phyloP scores from a whole-genome alignment of 1,140 invertebrate species.

The Agrypnia vestita region DNA sequence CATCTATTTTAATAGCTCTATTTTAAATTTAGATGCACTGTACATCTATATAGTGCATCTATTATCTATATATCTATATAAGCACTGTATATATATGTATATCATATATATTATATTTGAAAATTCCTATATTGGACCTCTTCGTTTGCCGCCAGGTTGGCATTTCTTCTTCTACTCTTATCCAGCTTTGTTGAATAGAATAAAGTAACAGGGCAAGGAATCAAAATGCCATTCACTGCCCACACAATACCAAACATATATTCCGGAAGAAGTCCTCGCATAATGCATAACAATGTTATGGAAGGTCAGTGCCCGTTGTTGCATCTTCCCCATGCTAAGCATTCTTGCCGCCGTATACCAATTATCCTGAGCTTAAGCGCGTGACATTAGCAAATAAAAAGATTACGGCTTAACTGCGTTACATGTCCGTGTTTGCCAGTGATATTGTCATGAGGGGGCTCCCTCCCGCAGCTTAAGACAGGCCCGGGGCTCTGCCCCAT shows the following conservation, averaged over 20 bases:
- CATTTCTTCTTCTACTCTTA: no score
- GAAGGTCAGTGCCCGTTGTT: slow-evolving; percentile 15
- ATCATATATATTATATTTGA: no score
- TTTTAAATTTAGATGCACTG: no score
- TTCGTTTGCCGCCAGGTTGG: no score
- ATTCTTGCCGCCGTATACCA: slow-evolving; percentile 10
- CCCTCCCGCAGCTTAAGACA: slow-evolving; percentile 8
- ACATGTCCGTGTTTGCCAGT: slow-evolving; percentile 56
- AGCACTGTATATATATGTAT: no score
- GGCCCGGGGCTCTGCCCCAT: slow-evolving; percentile 26
- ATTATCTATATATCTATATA: no score
- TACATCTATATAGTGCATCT: no score
- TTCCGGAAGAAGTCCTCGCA: no score
- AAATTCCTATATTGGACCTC: no score
- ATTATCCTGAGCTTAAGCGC: slow-evolving; percentile 25
- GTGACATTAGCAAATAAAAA: slow-evolving; percentile 59
- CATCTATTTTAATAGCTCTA: no score
- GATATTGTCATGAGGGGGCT: slow-evolving; percentile 52
- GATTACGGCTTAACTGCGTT: slow-evolving; percentile 61
- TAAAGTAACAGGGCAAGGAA: not conserved
- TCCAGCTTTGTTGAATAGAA: slow-evolving; percentile 1
- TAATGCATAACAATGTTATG: not conserved
- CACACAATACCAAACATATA: no score
- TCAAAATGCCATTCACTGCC: no score
- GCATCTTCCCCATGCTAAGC: slow-evolving; percentile 18